Base-by-base conservation (phyloP, 1,140 invertebrate species). In the Philotrypesis tridentata region DNA sequence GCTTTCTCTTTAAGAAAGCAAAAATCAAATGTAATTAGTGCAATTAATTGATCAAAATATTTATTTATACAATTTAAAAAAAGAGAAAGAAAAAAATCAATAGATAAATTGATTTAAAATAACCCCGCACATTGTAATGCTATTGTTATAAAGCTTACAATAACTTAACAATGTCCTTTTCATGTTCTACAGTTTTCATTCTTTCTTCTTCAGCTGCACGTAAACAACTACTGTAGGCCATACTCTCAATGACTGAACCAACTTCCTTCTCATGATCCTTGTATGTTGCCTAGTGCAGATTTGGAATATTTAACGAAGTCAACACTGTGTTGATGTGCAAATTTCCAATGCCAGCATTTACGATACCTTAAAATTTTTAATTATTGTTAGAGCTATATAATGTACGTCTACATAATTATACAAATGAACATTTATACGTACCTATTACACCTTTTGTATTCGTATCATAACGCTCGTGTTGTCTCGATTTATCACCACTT, bases 191-290 rank as follows among this genome's bases (percentile, higher is more conserved):
- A 43, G 63, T 82, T 14, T 61, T 27, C 78, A 40, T 73, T 81
- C 80, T 55, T 70, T 75, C 80, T 84, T 80, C 80, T 61, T 55
- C 14, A 65, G 80, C 60, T 60, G 72, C 77, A 61, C 43, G 43
- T 6, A 75, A 14, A 76, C 83, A 84, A 80, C 77, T 84, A 11
- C 80, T 73, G 12, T 80, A 37, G 37, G 79, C 73, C 60, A 77
- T 67, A 65, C 61, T 37, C 80, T 84, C 83, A 40, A 71, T 40
- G 33, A 17, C 27, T 55, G 37, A 25, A 7, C 72, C 73, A 1
- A 82, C 80, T 27, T 84, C 72, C 2, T 72, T 78, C 40, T 84
- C 83, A 78, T 82, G 67, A 17, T 63, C 77, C 72, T 84, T 84
- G 21, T 70, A 84, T 37, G 25, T 65, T n/a, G 73, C 75, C 67